Conservation (phyloP, 1,140 invertebrate species). For the Drosophila santomea region DNA sequence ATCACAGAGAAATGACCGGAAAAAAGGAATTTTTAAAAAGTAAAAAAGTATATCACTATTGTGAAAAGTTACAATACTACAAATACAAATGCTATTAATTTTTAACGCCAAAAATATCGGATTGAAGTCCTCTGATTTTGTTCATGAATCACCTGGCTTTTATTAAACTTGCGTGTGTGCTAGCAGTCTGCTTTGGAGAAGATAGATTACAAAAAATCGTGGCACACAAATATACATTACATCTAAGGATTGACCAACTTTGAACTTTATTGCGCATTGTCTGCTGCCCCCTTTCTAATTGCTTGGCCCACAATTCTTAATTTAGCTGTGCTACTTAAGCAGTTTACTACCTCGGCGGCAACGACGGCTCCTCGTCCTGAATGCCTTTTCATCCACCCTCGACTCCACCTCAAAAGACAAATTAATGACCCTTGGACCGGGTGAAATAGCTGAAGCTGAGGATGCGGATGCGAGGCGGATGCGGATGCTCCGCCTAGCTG, state of each 20-base stretch:
- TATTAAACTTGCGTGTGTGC: neutral
- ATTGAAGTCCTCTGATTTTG: neutral
- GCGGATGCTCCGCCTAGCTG: slow-evolving; percentile 61
- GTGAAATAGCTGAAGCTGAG: slow-evolving; percentile 40
- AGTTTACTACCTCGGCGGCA: slow-evolving; percentile 65
- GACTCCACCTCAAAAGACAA: slow-evolving; percentile 59
- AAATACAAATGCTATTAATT: neutral
- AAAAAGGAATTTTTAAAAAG: too few species aligned
- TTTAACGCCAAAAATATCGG: neutral
- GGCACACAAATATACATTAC: slow-evolving; percentile 41
- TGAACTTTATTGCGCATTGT: slow-evolving; percentile 55
- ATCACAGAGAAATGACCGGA: neutral
- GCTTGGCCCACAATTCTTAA: slow-evolving; percentile 66
- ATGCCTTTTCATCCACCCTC: slow-evolving; percentile 10
- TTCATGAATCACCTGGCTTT: neutral
- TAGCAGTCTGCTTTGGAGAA: neutral
- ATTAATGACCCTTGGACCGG: slow-evolving; percentile 71
- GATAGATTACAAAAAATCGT: slow-evolving; percentile 21
- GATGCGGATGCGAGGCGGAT: slow-evolving; percentile 33
- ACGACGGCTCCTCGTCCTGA: slow-evolving; percentile 18
- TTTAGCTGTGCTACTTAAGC: slow-evolving; percentile 82
- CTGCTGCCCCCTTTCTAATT: slow-evolving; percentile 47
- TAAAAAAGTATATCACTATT: too few species aligned
- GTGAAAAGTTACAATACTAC: neutral
- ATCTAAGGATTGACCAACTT: slow-evolving; percentile 52